phyloP scores from a whole-genome alignment of 2,113 vertebrate species.

The Apteryx owenii region DNA sequence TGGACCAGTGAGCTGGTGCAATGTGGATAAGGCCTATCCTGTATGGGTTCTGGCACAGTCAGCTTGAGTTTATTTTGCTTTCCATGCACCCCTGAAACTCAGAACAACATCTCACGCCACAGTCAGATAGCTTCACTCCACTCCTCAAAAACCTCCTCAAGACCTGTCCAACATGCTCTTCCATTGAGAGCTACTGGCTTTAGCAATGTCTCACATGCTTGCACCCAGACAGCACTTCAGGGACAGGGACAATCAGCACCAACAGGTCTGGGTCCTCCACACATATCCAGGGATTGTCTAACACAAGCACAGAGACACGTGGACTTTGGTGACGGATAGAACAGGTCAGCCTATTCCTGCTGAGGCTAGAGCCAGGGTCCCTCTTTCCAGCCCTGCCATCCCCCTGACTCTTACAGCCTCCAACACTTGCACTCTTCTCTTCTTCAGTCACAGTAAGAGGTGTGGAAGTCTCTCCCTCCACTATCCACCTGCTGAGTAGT shows the following conservation, averaged over 20 bases:
- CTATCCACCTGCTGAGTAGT: neutral
- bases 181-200: neutral
- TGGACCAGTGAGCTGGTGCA: neutral
- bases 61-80: neutral
- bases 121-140: neutral
- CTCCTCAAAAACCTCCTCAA: neutral
- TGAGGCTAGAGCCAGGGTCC: neutral
- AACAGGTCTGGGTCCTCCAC: neutral
- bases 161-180: neutral
- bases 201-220: neutral
- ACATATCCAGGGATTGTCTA: neutral
- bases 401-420: neutral
- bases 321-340: neutral
- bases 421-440: neutral
- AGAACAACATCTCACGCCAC: neutral
- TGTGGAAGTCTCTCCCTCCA: neutral
- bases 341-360: neutral
- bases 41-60: neutral
- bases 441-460: neutral
- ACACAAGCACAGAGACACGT: neutral
- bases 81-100: neutral
- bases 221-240: neutral
- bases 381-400: neutral
- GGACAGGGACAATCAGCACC: neutral
- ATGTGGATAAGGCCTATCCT: neutral